These are phyloP conservation scores for Alectoris magna DNA, from an alignment of 2,797 vertebrate genomes.

Conservation along the genomic window DNA sequence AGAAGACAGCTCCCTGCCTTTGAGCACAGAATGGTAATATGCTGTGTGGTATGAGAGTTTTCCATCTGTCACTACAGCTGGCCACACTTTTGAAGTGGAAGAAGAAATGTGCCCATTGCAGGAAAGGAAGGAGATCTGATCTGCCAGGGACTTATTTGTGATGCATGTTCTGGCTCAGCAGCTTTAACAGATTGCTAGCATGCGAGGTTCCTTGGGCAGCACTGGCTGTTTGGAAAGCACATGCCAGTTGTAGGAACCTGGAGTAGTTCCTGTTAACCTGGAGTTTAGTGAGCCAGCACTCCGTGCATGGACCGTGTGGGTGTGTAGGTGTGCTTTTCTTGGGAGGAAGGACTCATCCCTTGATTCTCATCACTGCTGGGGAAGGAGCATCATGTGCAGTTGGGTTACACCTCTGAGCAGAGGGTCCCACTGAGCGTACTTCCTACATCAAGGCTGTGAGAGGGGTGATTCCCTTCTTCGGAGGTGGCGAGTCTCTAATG, in stretches of 20 bases:
- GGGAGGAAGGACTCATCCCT: neutral
- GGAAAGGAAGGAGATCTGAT: neutral
- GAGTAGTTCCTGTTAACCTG: neutral
- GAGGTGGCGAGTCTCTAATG: neutral
- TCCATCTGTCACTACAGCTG: conserved; percentile 49
- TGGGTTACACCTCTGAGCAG: neutral
- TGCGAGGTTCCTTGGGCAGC: neutral
- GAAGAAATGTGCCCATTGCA: neutral
- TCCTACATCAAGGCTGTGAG: neutral
- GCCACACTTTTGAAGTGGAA: neutral
- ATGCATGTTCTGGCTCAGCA: neutral
- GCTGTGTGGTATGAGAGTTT: neutral
- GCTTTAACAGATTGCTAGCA: neutral
- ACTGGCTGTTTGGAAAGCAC: neutral
- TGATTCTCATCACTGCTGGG: neutral
- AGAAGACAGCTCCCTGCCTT: conserved; percentile 1
- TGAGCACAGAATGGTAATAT: neutral
- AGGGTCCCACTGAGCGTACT: neutral
- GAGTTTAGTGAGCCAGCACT: neutral
- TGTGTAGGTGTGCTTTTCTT: neutral
- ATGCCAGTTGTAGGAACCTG: neutral
- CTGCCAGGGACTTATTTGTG: neutral
- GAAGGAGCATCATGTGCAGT: neutral
- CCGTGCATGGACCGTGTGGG: accelerated
- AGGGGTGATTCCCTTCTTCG: neutral